Percentiles rank a stretch among this genome's conserved stretches.
These are phyloP conservation scores for Notospermus geniculatus DNA, from an alignment of 1,140 invertebrate genomes.

Conservation along the genomic window DNA sequence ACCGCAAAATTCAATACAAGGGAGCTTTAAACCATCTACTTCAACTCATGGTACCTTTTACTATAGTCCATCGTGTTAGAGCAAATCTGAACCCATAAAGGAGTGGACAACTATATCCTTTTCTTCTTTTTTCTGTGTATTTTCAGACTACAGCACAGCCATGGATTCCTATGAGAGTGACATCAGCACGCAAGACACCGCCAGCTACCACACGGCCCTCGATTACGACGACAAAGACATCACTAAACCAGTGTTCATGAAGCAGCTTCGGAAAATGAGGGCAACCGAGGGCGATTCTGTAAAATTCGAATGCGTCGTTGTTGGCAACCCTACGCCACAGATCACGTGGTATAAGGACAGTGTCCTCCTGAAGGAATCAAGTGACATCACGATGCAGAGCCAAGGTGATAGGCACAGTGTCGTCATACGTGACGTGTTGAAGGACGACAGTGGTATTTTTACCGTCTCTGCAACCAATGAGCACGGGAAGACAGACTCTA, in stretches of 20 bases:
- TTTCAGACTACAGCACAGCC: constrained; percentile 23
- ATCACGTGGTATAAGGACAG: constrained; percentile 73
- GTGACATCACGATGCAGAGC: constrained; percentile 62
- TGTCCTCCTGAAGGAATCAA: constrained; percentile 75
- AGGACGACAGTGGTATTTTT: constrained; percentile 90
- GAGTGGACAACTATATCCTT: too few relatives aligned
- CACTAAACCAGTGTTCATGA: constrained; percentile 35
- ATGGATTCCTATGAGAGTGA: constrained; percentile 28
- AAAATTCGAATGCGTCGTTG: constrained; percentile 44
- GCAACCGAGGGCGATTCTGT: constrained; percentile 44
- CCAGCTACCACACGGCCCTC: constrained; percentile 23
- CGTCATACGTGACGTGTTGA: constrained; percentile 89
- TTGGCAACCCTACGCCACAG: constrained; percentile 50
- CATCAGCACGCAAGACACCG: constrained; percentile 23
- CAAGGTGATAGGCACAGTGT: constrained; percentile 88
- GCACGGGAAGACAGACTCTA: constrained; percentile 79
- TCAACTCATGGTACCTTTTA: too few relatives aligned
- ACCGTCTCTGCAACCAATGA: constrained; percentile 92
- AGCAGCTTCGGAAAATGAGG: constrained; percentile 34
- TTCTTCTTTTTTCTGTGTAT: too few relatives aligned
- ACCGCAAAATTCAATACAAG: too few relatives aligned
- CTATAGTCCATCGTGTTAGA: too few relatives aligned
- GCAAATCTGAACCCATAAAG: too few relatives aligned
- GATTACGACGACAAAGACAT: constrained; percentile 42
- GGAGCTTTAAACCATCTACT: too few relatives aligned